Percentiles rank a stretch among this genome's conserved stretches.
Conservation (phyloP, 2,797 vertebrate species). For the Protonibea diacanthus region DNA sequence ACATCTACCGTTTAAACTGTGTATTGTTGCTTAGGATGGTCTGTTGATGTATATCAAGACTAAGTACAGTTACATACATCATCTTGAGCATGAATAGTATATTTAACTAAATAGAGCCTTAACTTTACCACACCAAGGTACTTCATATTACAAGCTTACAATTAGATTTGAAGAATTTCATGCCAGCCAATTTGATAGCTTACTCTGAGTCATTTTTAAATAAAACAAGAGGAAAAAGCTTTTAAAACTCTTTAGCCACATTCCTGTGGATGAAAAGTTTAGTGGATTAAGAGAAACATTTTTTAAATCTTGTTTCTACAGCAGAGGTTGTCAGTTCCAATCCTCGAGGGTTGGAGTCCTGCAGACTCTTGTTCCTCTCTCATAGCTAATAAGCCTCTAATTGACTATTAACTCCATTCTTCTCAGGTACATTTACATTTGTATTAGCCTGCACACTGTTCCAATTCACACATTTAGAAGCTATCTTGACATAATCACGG, state of each 20-base stretch:
- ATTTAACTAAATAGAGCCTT: neutral
- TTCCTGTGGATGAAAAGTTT: neutral
- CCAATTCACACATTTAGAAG: conserved; percentile 3
- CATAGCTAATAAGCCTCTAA: conserved; percentile 32
- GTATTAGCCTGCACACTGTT: conserved; percentile 13
- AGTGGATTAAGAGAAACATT: conserved; percentile 13
- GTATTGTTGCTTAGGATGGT: neutral
- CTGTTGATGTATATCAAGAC: neutral
- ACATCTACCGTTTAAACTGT: neutral
- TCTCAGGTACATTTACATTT: conserved; percentile 20
- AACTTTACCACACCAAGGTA: neutral
- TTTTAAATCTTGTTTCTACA: conserved; percentile 1
- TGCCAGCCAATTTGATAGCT: neutral
- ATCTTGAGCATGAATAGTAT: neutral
- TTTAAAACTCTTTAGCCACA: conserved; percentile 10
- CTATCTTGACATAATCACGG: neutral
- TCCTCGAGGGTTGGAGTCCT: conserved; percentile 18
- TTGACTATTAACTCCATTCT: conserved; percentile 24
- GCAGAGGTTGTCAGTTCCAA: conserved; percentile 11
- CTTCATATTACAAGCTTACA: conserved; percentile 1
- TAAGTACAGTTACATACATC: neutral
- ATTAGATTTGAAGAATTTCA: conserved; percentile 3
- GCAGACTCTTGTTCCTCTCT: conserved; percentile 19
- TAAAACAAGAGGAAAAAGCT: neutral
- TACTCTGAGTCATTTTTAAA: neutral